Base-by-base conservation (phyloP, 1,140 invertebrate genomes). In the Oncopeltus fasciatus region DNA sequence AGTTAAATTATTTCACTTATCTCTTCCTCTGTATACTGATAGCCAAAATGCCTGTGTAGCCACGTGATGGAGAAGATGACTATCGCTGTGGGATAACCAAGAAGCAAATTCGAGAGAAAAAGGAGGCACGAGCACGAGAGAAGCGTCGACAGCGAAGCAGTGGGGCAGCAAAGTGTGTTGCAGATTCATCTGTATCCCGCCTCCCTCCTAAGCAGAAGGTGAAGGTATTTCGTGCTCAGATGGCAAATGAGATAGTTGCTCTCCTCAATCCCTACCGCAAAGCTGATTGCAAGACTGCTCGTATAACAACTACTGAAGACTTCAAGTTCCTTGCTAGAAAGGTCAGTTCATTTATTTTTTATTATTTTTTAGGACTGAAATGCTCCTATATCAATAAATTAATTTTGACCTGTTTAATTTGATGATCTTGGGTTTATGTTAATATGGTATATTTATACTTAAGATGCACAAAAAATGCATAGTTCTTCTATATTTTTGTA, bases 261-360 rank as follows among this genome's bases (percentile, higher is more conserved):
- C 87, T 87, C 71, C 79, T 98, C 28, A 93, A 94, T 76, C 90
- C 90, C 0, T 97, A 91, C 74, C 77, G 90, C 60, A 89, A 87
- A 70, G 77, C 82, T 3, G 87, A 90, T 69, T 95, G 93, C 70
- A 84, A 84, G 67, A 75, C 84, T 63, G 94, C 90, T 1, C 76
- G 86, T 66, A 97, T 98, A 66, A 85, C 82, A 0, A 87, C 81
- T 70, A 94, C 86, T 0, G 90, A 94, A 53, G 93, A 98, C 74
- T 98, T 96, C 74, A 96, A 96, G 73, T 90, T 95, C 76, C 77
- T 98, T 24, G 93, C 94, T 0, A 83, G 92, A 75, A 95, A 96
- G 82, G 93, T 96, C 75, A 75, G 69, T 20, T 33, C 2, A 49
- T 4, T 47, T 11, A 47, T 18, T 11, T 47, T 16, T 47, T 47